Evolutionary conservation across 2,888 invertebrate species (phyloP).

Genomic region (Chironomus riparius): DNA sequence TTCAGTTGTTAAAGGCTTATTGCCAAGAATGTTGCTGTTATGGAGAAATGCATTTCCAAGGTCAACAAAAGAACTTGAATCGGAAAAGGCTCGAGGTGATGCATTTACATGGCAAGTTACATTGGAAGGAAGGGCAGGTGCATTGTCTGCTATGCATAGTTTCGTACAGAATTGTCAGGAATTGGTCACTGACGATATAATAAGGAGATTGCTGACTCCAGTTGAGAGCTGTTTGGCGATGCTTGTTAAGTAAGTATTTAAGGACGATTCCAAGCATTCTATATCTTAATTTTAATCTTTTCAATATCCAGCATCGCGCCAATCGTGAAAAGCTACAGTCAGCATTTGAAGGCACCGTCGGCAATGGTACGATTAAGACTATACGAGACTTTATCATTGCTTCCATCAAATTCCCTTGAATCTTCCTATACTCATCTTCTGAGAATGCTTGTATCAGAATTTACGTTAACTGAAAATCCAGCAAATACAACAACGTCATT

Average conservation of each 20-base stretch:
- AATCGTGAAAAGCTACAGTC: constrained; percentile 80
- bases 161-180: constrained; percentile 86
- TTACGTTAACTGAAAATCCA: constrained; percentile 88
- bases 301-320: constrained; percentile 57
- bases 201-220: constrained; percentile 76
- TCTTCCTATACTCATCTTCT: constrained; percentile 78
- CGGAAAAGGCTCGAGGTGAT: constrained; percentile 91
- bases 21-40: constrained; percentile 86
- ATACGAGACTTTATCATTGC: constrained; percentile 73
- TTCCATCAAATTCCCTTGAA: constrained; percentile 74
- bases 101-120: constrained; percentile 99
- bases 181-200: constrained; percentile 84
- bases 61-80: constrained; percentile 91
- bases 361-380: constrained; percentile 88
- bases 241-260: constrained; percentile 72
- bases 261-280: too few species aligned
- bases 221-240: constrained; percentile 93
- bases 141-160: constrained; percentile 90
- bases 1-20: constrained; percentile 81
- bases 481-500: constrained; percentile 84
- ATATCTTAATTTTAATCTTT: too few species aligned
- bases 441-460: constrained; percentile 86
- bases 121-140: constrained; percentile 91
- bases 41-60: constrained; percentile 98
- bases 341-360: constrained; percentile 85